Percentiles rank a stretch among this genome's conserved stretches.
phyloP scores from a whole-genome alignment of 2,797 vertebrate species.

The Ficedula albicollis region DNA sequence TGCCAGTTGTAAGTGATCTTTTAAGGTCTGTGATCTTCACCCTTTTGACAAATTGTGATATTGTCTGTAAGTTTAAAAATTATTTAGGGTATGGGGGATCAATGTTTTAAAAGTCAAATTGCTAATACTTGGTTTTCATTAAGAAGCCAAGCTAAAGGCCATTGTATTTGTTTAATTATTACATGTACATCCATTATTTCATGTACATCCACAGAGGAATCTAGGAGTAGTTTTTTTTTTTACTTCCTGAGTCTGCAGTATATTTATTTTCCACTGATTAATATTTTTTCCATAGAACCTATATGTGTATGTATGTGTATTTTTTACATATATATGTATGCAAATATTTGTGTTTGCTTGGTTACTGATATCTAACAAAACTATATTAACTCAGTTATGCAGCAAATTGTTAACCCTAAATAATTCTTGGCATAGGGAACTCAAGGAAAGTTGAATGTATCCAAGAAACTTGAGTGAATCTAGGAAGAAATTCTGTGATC shows the following conservation, averaged over 20 bases:
- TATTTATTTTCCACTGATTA: neutral
- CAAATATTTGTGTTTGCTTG: neutral
- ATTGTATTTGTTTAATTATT: neutral
- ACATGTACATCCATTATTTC: fast-evolving
- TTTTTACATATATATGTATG: neutral
- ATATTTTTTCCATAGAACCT: neutral
- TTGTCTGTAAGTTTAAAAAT: neutral
- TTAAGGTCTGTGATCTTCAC: neutral
- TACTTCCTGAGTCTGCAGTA: neutral
- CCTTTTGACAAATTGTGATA: neutral
- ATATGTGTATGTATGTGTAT: neutral
- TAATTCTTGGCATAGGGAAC: neutral
- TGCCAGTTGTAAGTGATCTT: neutral
- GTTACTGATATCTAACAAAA: neutral
- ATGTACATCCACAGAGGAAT: fast-evolving
- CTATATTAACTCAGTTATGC: neutral
- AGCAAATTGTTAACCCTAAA: neutral
- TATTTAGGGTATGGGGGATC: fast-evolving
- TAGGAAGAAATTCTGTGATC: neutral
- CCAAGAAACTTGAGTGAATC: neutral
- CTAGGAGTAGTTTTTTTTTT: neutral
- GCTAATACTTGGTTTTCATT: neutral
- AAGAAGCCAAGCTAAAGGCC: neutral
- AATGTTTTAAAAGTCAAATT: neutral
- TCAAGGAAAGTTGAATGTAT: neutral